phyloP scores from a whole-genome alignment of 2,113 vertebrate genomes.

The Ceyx melanurus region DNA sequence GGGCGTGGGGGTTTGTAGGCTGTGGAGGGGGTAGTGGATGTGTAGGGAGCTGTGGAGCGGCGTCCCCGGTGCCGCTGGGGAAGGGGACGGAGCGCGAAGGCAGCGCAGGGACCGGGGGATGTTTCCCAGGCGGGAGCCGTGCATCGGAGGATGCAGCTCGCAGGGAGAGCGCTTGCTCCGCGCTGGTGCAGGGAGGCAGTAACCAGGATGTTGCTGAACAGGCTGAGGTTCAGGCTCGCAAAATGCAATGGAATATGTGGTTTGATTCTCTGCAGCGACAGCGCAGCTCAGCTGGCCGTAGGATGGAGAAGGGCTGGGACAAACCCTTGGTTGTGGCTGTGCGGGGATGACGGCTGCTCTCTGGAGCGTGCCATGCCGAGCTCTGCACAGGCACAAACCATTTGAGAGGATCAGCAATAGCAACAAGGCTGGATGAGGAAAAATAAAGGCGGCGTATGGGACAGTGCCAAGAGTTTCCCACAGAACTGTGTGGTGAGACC shows the following conservation, averaged over 20 bases:
- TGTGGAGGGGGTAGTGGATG: not conserved
- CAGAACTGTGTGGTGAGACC: not conserved
- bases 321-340: not conserved
- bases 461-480: not conserved
- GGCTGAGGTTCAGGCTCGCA: not conserved
- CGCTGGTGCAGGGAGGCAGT: not conserved
- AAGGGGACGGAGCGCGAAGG: not conserved
- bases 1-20: not conserved
- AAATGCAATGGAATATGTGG: fast-evolving
- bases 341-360: not conserved
- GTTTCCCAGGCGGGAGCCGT: not conserved
- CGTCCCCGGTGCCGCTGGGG: not conserved
- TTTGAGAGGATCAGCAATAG: not conserved
- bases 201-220: not conserved
- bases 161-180: not conserved
- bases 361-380: not conserved
- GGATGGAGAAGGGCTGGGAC: not conserved
- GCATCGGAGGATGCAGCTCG: not conserved
- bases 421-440: not conserved
- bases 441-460: not conserved
- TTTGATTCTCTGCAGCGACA: not conserved
- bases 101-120: not conserved
- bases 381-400: fast-evolving
- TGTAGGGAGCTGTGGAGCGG: not conserved
- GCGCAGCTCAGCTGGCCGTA: not conserved